phyloP scores from a whole-genome alignment of 92 coral and sea anemone genomes.

The Phenganax marumi region DNA sequence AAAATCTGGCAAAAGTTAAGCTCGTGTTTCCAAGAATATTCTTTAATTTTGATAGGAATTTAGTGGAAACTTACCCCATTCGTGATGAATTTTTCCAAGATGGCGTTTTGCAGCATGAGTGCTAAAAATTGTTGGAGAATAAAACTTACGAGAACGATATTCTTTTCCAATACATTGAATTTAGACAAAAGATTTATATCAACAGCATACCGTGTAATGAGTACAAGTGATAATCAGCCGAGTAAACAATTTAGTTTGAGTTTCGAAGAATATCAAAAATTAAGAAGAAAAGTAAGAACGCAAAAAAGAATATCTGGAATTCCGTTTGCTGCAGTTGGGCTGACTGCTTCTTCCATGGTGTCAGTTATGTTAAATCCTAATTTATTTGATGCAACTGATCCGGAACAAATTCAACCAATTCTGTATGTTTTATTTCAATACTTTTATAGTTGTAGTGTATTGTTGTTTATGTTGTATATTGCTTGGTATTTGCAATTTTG shows the following conservation, averaged over 20 bases:
- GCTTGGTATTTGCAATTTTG: too few relatives aligned
- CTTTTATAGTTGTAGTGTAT: background rate
- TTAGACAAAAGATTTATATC: conserved; percentile 23
- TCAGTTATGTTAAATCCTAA: conserved; percentile 90
- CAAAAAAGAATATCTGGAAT: conserved; percentile 89
- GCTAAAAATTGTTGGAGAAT: background rate
- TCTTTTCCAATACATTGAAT: background rate
- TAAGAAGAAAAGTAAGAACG: conserved; percentile 75
- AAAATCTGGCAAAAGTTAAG: background rate
- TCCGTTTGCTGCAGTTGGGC: conserved; percentile 81
- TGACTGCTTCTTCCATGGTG: conserved; percentile 80
- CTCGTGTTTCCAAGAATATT: background rate
- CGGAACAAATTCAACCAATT: conserved; percentile 97
- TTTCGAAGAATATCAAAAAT: conserved; percentile 90
- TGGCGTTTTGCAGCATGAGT: conserved; percentile 43
- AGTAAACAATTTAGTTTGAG: conserved; percentile 64
- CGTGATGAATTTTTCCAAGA: conserved; percentile 10
- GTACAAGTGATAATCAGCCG: conserved; percentile 21
- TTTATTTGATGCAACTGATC: conserved; percentile 93
- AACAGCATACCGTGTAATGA: conserved; percentile 1
- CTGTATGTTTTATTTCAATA: conserved; percentile 61
- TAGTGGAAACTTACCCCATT: background rate
- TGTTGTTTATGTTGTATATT: too few relatives aligned
- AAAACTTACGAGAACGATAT: background rate
- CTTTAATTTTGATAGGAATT: background rate